Evolutionary conservation across 2,888 invertebrate genomes (phyloP), one percentile per base, ranked within the genome.

Genomic region (Oxycera nigricornis): DNA sequence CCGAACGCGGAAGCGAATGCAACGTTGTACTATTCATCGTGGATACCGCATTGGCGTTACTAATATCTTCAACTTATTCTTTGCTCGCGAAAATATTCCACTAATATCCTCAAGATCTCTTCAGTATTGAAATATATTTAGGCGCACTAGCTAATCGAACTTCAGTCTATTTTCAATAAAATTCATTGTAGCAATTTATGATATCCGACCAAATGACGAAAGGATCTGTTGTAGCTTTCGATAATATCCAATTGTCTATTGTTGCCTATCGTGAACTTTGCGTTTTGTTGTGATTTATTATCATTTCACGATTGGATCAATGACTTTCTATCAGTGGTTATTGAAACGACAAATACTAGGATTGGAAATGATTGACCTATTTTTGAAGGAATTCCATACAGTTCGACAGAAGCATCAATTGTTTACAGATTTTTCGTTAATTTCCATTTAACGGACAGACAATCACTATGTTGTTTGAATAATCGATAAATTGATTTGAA

Each of bases 21-120:
- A 52, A 57, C 74, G 59, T 74, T 6, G 70, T 75, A 52, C 67
- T 61, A 72, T 73, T 62, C 77, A 77, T 77, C 65, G 74, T 67
- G 20, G 22, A n/a, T 46, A 61, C 73, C 59, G 68, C 74, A 74
- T 74, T 52, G 75, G 67, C 62, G 70, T 46, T 74, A 41, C 28
- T 50, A 67, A 70, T 57, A 24, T 6, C 2, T 67, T 22, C 11
- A 11, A 67, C n/a, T 67, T 67, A 46, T 67, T 67, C n/a, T 14
- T 30, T 55, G 24, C 24, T 55, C 52, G 24, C n/a, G n/a, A n/a
- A n/a, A n/a, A n/a, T n/a, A n/a, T n/a, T n/a, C n/a, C n/a, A n/a
- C n/a, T n/a, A n/a, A n/a, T n/a, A n/a, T n/a, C n/a, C n/a, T n/a
- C n/a, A n/a, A n/a, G n/a, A n/a, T n/a, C n/a, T n/a, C n/a, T n/a